phyloP scores from a whole-genome alignment of 2,797 vertebrate genomes.

The Vultur gryphus region DNA sequence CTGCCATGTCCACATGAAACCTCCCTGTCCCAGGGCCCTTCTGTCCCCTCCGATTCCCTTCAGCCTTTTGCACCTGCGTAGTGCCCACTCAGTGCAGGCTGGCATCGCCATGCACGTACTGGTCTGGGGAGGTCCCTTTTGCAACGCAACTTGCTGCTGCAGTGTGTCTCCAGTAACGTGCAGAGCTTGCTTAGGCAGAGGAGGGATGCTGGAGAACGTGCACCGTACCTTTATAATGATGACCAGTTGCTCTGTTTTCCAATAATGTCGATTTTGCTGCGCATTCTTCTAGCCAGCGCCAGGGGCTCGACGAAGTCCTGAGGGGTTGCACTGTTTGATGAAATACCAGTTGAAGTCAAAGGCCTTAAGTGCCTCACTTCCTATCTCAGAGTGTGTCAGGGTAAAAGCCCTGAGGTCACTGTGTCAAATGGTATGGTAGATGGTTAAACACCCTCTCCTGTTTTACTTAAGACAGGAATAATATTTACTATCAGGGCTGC shows the following conservation, averaged over 20 bases:
- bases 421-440: background rate
- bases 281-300: background rate
- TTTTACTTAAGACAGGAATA: background rate
- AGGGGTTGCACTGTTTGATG: background rate
- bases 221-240: accelerated
- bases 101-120: background rate
- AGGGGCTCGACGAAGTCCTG: background rate
- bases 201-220: background rate
- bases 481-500: background rate
- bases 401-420: background rate
- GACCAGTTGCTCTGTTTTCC: background rate
- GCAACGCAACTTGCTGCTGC: background rate
- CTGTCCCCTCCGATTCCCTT: background rate
- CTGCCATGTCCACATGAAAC: background rate
- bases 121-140: background rate
- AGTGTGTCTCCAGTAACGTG: background rate
- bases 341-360: background rate
- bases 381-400: background rate
- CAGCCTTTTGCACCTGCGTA: background rate
- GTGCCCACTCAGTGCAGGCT: accelerated
- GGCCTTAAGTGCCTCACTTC: background rate
- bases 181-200: background rate
- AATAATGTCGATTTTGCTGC: background rate
- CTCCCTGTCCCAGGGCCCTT: background rate
- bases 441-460: background rate